Evolutionary conservation across 2,113 vertebrate genomes (phyloP).

Genomic region (Xyliphius kryptos): DNA sequence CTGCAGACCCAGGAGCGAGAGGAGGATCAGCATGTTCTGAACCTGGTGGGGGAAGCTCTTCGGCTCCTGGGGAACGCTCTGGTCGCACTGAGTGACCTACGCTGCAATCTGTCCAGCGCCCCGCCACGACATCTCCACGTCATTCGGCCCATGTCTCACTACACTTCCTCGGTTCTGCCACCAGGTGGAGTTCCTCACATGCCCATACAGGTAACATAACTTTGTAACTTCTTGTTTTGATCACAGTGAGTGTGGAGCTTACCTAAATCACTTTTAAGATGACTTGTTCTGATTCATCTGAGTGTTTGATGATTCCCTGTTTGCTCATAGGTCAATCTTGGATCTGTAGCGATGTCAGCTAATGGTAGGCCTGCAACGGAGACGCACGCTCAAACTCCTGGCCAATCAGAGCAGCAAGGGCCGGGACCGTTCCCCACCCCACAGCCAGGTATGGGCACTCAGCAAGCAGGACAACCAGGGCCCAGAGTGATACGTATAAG

Average conservation of each 20-base stretch:
- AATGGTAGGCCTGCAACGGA: slow-evolving; percentile 67
- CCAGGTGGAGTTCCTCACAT: slow-evolving; percentile 73
- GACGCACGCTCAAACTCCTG: slow-evolving; percentile 55
- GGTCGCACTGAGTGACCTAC: slow-evolving; percentile 81
- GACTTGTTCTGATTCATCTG: no score
- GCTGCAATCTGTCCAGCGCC: slow-evolving; percentile 74
- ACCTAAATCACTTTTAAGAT: no score
- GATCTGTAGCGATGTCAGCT: slow-evolving; percentile 75
- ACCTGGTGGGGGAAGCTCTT: slow-evolving; percentile 78
- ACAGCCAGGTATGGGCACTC: slow-evolving; percentile 65
- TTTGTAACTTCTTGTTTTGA: no score
- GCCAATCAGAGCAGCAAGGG: slow-evolving; percentile 62
- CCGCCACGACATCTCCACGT: slow-evolving; percentile 83
- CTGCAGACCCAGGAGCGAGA: slow-evolving; percentile 74
- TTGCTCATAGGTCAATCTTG: no score
- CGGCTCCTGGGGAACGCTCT: slow-evolving; percentile 84
- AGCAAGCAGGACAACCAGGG: slow-evolving; percentile 57
- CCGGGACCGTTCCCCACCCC: slow-evolving; percentile 61
- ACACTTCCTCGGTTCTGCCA: slow-evolving; percentile 72
- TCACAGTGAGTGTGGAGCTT: no score
- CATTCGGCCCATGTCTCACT: slow-evolving; percentile 84
- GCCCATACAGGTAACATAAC: slow-evolving; percentile 79
- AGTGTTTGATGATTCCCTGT: no score
- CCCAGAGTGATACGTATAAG: slow-evolving; percentile 84
- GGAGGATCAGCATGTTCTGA: slow-evolving; percentile 77